Evolutionary conservation across 2,888 invertebrate species (phyloP), one percentile per base, ranked within the genome.

Genomic region (Platerodrilus igneus): DNA sequence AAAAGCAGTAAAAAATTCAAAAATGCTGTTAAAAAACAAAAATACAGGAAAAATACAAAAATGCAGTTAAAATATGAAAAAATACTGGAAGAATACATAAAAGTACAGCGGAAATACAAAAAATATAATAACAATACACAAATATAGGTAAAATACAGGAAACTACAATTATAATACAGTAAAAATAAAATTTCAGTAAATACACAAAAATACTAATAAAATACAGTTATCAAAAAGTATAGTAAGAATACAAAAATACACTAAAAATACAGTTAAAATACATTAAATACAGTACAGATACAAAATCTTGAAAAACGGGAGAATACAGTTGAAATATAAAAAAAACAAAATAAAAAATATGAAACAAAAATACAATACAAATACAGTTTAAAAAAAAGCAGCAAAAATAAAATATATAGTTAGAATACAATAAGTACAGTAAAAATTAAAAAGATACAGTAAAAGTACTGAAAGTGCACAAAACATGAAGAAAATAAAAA

Each of bases 151-250:
- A 23, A 23, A 23, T 9, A 23, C 7, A 23, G 10, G 10, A 23
- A 23, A 23, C 7, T 6, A 20, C 6, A 28, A 31, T 10, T 18
- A 37, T 14, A 11, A 15, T 2, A 31, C 37, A 25, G 19, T 7
- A 35, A 7, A 23, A 4, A 29, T 11, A 36, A 16, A 17, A 14
- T 8, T 26, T n/a, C 19, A 13, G 16, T 18, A 20, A 31, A 25
- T 36, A 41, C 37, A 40, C 37, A 44, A 39, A 28, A 25, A 37
- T 26, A 32, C 18, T 18, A 27, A 41, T 33, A 45, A 37, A 9
- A 35, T 10, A 41, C 34, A 36, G 52, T 45, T 51, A 42, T 47
- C 44, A 37, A 31, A 22, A 26, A 10, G 15, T 23, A 26, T 41
- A 29, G 38, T 38, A 34, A 33, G 34, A 20, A 33, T 25, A 26